These are phyloP conservation scores for Drosophila funebris DNA, from an alignment of 1,140 invertebrate genomes.

Conservation along the genomic window DNA sequence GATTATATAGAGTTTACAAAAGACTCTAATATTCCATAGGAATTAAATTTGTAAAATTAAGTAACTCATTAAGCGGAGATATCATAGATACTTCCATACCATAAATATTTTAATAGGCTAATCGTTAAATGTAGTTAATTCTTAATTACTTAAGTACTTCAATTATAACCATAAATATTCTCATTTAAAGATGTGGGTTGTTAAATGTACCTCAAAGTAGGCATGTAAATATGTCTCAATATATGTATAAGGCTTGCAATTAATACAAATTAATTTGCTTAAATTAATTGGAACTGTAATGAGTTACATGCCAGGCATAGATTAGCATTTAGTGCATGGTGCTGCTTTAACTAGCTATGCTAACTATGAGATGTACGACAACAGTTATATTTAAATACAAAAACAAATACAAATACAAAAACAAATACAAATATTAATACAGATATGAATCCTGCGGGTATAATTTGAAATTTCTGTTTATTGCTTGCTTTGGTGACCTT, in stretches of 20 bases:
- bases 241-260: neutral
- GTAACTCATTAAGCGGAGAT: no score
- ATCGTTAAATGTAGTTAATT: no score
- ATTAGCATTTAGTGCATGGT: neutral
- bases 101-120: no score
- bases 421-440: neutral
- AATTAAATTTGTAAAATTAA: no score
- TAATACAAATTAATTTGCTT: constrained; percentile 4
- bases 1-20: no score
- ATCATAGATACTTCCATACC: no score
- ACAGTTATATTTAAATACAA: neutral
- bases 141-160: no score
- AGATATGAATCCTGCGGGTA: constrained; percentile 23
- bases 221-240: neutral
- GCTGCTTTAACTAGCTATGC: constrained; percentile 8
- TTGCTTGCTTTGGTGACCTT: constrained; percentile 40
- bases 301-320: no score
- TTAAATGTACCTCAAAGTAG: neutral
- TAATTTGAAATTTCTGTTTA: constrained; percentile 43
- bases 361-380: neutral
- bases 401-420: neutral
- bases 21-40: no score
- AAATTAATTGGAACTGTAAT: neutral
- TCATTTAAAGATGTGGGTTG: neutral
- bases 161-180: no score